Conservation (phyloP, 2,113 vertebrate species). For the Callospermophilus lateralis region DNA sequence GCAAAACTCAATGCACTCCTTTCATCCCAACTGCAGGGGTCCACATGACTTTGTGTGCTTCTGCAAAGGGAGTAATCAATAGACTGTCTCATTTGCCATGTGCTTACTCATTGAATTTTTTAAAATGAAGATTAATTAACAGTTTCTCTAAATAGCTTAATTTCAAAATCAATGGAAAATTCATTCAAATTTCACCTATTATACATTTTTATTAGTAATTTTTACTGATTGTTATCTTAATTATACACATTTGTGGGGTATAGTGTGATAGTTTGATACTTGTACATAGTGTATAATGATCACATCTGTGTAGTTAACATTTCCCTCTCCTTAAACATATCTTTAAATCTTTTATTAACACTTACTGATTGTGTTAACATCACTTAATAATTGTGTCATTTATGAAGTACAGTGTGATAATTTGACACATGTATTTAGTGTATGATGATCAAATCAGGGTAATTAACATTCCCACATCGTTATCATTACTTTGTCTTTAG, state of each 20-base stretch:
- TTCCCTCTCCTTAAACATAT: not conserved
- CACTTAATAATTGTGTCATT: not conserved
- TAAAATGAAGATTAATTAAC: not conserved
- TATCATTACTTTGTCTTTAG: not conserved
- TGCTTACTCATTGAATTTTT: not conserved
- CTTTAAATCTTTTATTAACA: not conserved
- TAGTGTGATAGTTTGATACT: not conserved
- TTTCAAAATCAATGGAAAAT: conserved; percentile 42
- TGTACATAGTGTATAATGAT: not conserved
- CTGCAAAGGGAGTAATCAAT: not conserved
- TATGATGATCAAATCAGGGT: not conserved
- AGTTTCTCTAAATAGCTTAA: conserved; percentile 31
- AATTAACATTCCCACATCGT: not conserved
- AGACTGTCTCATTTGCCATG: not conserved
- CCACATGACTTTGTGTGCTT: not conserved
- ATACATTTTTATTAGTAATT: not conserved
- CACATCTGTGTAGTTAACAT: not conserved
- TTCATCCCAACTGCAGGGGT: not conserved
- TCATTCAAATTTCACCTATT: conserved; percentile 35
- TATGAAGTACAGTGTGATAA: not conserved
- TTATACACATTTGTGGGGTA: not conserved
- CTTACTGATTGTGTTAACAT: not conserved
- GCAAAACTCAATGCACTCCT: not conserved
- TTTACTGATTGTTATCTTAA: not conserved
- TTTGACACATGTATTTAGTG: not conserved